Percentiles rank a stretch among this genome's conserved stretches.
Evolutionary conservation across 2,113 vertebrate species (phyloP).

Genomic region (Willisornis vidua): DNA sequence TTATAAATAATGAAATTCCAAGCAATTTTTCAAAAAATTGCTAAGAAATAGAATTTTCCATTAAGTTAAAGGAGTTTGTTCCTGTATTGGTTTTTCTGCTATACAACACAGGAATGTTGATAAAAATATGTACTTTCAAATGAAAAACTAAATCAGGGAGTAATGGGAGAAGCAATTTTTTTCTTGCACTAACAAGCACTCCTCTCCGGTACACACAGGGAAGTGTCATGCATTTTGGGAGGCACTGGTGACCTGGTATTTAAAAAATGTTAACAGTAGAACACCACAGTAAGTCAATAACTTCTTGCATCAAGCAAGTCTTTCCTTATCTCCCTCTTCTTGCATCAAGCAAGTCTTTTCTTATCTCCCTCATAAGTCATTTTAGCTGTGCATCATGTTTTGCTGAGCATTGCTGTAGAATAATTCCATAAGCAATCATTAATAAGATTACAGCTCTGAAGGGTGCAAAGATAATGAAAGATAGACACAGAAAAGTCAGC

Average conservation of each 20-base stretch:
- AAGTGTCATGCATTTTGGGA: not conserved
- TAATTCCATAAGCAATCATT: not conserved
- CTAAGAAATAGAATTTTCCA: not conserved
- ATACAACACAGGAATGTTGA: not conserved
- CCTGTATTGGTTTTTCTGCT: not conserved
- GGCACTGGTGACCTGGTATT: not conserved
- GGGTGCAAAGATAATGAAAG: not conserved
- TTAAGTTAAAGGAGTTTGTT: not conserved
- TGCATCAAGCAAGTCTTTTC: not conserved
- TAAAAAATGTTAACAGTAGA: not conserved
- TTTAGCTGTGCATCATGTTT: not conserved
- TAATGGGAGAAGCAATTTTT: not conserved
- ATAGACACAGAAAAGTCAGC: not conserved
- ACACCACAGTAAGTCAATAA: not conserved
- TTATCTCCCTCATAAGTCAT: not conserved
- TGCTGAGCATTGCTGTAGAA: not conserved
- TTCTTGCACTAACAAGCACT: not conserved
- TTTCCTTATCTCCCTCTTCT: not conserved
- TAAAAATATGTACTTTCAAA: not conserved
- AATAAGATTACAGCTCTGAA: not conserved
- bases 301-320: not conserved
- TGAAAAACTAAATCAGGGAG: not conserved
- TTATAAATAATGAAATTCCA: not conserved
- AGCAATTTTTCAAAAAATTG: not conserved
- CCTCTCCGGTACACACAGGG: not conserved